Percentiles rank a stretch among this genome's conserved stretches.
Conservation (phyloP, 2,113 vertebrate species). For the Rhinoptilus africanus region DNA sequence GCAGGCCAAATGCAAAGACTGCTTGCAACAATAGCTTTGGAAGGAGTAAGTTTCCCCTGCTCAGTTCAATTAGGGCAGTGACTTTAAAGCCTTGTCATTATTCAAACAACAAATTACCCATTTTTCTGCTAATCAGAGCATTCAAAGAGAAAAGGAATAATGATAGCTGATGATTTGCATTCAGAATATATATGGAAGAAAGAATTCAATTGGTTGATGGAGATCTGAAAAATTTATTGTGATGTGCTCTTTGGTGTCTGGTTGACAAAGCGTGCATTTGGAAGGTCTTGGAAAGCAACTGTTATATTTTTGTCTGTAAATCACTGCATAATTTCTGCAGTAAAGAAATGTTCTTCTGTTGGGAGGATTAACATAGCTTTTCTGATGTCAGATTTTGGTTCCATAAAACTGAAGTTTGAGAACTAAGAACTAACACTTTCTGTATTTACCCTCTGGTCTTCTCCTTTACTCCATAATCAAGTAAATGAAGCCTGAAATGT, state of each 20-base stretch:
- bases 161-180: background rate
- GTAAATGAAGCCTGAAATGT: constrained; percentile 6
- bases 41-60: background rate
- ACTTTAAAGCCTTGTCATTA: background rate
- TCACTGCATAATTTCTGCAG: background rate
- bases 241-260: background rate
- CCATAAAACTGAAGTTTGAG: background rate
- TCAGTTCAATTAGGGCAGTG: background rate
- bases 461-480: background rate
- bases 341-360: background rate
- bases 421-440: background rate
- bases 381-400: background rate
- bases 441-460: background rate
- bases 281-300: background rate
- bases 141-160: background rate
- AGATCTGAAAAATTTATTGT: background rate
- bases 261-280: background rate
- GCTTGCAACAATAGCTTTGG: background rate
- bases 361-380: background rate
- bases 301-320: background rate
- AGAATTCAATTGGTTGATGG: background rate
- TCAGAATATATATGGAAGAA: background rate
- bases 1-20: background rate
- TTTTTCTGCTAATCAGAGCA: background rate
- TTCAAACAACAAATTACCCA: background rate